phyloP scores from a whole-genome alignment of 2,888 invertebrate genomes.

The Lingula anatina region DNA sequence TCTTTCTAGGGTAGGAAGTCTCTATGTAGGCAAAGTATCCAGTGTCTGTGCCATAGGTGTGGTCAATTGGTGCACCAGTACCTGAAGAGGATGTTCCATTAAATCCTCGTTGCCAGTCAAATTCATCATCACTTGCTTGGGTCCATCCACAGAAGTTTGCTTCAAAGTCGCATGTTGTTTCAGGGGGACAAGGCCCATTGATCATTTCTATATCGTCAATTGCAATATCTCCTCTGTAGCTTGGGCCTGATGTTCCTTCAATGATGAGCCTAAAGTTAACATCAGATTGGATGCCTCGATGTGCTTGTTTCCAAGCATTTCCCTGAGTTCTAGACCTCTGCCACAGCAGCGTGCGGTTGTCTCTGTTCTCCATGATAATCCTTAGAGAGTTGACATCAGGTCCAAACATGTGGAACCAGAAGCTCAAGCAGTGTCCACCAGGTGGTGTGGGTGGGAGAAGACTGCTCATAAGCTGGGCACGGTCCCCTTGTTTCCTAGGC shows the following conservation, averaged over 20 bases:
- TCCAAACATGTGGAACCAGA: constrained; percentile 48
- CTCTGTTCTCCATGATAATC: constrained; percentile 17
- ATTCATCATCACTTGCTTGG: constrained; percentile 25
- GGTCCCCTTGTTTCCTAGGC: constrained; percentile 59
- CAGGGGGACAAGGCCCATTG: constrained; percentile 35
- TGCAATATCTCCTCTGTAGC: constrained; percentile 42
- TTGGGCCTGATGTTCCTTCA: constrained; percentile 25
- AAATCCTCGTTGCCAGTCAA: constrained; percentile 31
- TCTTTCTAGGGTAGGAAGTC: constrained; percentile 20
- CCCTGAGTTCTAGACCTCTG: constrained; percentile 25
- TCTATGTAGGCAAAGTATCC: constrained; percentile 50
- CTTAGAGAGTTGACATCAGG: constrained; percentile 25
- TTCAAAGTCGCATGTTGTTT: constrained; percentile 34
- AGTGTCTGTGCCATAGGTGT: constrained; percentile 37
- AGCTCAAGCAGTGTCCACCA: constrained; percentile 31
- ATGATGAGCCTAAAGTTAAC: constrained; percentile 26
- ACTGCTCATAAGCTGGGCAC: constrained; percentile 51
- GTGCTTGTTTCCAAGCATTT: constrained; percentile 27
- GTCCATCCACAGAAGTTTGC: constrained; percentile 30
- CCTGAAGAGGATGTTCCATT: constrained; percentile 23
- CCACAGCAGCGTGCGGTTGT: constrained; percentile 25
- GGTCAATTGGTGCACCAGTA: constrained; percentile 44
- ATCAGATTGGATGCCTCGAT: constrained; percentile 18
- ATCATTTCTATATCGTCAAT: constrained; percentile 43
- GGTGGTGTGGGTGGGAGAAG: constrained; percentile 24